phyloP scores from a whole-genome alignment of 35 echinoderm and acorn worm genomes.

The Ophiothrix spiculata region DNA sequence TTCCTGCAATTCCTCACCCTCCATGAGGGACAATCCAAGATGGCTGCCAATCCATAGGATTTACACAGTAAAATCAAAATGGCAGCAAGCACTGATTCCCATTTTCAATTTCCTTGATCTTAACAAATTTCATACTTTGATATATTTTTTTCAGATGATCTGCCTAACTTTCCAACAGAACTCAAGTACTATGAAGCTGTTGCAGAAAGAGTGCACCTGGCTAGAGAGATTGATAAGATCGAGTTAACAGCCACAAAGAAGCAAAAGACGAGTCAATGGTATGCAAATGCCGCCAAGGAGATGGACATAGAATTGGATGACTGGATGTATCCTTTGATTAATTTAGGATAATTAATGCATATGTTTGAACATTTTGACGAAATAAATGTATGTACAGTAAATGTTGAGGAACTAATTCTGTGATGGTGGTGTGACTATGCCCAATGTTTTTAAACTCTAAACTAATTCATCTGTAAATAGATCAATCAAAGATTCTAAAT shows the following conservation, averaged over 20 bases:
- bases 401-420: background rate
- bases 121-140: background rate
- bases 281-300: conserved; percentile 73
- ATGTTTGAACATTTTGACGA: background rate
- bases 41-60: too few species aligned
- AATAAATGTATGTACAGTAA: background rate
- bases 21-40: too few species aligned
- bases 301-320: conserved; percentile 86
- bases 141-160: conserved; percentile 50
- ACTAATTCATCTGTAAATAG: background rate
- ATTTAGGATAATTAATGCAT: background rate
- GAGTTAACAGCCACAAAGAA: conserved; percentile 63
- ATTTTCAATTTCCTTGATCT: background rate
- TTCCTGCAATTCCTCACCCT: too few species aligned
- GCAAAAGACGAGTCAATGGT: conserved; percentile 87
- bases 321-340: conserved; percentile 78
- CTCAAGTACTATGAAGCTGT: conserved; percentile 65
- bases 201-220: conserved; percentile 54
- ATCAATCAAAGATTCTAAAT: background rate
- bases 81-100: too few species aligned
- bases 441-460: background rate
- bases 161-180: conserved; percentile 75
- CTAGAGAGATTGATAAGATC: conserved; percentile 59
- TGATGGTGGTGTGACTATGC: too few species aligned
- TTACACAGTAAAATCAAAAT: too few species aligned